phyloP scores from a whole-genome alignment of 2,888 invertebrate species.

The Tetropium fuscum region DNA sequence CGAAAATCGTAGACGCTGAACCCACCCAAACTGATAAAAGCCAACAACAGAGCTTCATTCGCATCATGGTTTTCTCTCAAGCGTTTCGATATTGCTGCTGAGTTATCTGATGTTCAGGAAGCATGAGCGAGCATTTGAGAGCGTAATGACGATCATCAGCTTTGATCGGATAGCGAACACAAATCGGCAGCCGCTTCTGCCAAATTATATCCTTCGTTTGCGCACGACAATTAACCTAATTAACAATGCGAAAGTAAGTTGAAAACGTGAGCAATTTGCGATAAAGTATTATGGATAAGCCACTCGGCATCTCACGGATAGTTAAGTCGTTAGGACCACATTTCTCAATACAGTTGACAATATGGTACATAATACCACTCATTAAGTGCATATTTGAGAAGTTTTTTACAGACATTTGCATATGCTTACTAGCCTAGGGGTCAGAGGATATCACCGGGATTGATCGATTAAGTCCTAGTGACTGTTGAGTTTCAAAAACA shows the following conservation, averaged over 20 bases:
- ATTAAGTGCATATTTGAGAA: too few relatives aligned
- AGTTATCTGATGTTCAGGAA: constrained; percentile 18
- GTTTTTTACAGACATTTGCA: too few relatives aligned
- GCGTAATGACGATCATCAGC: constrained; percentile 57
- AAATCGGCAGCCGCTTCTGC: constrained; percentile 28
- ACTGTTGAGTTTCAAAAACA: too few relatives aligned
- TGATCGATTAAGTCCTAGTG: too few relatives aligned
- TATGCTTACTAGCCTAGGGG: too few relatives aligned
- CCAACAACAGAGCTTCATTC: constrained; percentile 4
- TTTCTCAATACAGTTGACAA: too few relatives aligned
- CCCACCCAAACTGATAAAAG: constrained; percentile 3
- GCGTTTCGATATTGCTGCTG: neutral
- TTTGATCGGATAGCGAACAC: constrained; percentile 54
- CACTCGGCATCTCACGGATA: too few relatives aligned
- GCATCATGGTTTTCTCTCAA: neutral
- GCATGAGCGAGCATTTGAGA: constrained; percentile 51
- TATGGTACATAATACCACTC: too few relatives aligned
- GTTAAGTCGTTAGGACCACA: too few relatives aligned
- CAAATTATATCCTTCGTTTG: constrained; percentile 29
- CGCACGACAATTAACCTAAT: constrained; percentile 31
- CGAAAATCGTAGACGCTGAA: neutral
- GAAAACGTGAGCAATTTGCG: constrained; percentile 16
- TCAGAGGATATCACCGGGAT: too few relatives aligned
- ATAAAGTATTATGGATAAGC: neutral
- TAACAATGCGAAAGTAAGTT: constrained; percentile 32